A percentile compares a stretch with the other conserved stretches of the same genome.
These are phyloP conservation scores for Ceryle rudis DNA, from an alignment of 2,797 vertebrate species.

Conservation along the genomic window DNA sequence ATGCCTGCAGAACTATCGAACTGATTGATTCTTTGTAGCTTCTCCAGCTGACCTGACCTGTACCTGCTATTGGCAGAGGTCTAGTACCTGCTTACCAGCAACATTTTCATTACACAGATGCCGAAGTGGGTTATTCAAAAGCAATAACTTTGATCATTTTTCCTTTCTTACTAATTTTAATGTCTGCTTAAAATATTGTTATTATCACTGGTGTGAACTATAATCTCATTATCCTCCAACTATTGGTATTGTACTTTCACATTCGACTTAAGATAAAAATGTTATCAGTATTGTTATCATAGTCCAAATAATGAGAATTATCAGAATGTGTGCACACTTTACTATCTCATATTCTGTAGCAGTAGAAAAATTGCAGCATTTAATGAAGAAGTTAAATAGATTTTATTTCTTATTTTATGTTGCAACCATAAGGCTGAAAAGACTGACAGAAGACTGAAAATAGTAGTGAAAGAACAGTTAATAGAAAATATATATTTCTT, in stretches of 20 bases:
- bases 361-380: background rate
- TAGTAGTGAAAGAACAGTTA: background rate
- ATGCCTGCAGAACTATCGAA: background rate
- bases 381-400: background rate
- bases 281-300: background rate
- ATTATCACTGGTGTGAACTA: background rate
- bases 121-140: background rate
- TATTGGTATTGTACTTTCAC: background rate
- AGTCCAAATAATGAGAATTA: background rate
- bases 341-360: background rate
- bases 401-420: background rate
- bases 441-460: background rate
- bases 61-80: background rate
- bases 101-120: background rate
- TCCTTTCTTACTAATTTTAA: background rate
- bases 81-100: background rate
- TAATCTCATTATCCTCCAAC: background rate
- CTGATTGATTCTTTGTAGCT: background rate
- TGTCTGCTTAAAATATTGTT: background rate
- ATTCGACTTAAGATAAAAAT: background rate
- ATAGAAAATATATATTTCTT: background rate
- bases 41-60: background rate
- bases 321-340: accelerated
- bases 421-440: background rate
- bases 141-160: background rate